A percentile compares a stretch with the other conserved stretches of the same genome.
Conservation (phyloP, 2,888 invertebrate genomes). For the Calameuta filiformis region DNA sequence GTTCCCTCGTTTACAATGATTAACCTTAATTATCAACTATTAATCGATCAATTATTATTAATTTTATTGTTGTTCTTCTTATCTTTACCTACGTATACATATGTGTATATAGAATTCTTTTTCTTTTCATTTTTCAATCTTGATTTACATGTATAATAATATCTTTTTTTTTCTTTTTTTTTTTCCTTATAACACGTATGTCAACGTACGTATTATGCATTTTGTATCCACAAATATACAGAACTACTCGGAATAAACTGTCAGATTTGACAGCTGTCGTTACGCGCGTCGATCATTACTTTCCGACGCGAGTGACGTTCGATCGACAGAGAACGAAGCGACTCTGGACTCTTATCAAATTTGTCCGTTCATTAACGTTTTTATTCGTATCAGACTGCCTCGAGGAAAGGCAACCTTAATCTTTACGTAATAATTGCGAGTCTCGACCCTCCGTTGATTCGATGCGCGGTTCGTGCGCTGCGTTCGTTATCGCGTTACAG, state of each 20-base stretch:
- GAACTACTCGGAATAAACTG: background rate
- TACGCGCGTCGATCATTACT: background rate
- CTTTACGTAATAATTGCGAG: no score
- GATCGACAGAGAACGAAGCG: background rate
- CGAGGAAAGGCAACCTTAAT: no score
- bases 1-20: slow-evolving; percentile 4
- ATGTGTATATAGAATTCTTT: slow-evolving; percentile 6
- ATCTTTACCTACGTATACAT: slow-evolving; percentile 6
- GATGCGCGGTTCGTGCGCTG: background rate
- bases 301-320: background rate
- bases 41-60: slow-evolving; percentile 15
- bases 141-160: background rate
- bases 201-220: background rate
- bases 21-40: slow-evolving; percentile 19
- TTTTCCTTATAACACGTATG: background rate
- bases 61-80: slow-evolving; percentile 26
- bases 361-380: background rate
- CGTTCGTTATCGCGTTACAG: background rate
- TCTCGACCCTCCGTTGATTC: background rate
- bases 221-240: background rate
- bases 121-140: background rate
- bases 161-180: background rate
- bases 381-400: background rate
- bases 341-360: background rate
- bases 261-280: background rate